phyloP scores from a whole-genome alignment of 2,888 invertebrate genomes.

The Cactoblastis cactorum region DNA sequence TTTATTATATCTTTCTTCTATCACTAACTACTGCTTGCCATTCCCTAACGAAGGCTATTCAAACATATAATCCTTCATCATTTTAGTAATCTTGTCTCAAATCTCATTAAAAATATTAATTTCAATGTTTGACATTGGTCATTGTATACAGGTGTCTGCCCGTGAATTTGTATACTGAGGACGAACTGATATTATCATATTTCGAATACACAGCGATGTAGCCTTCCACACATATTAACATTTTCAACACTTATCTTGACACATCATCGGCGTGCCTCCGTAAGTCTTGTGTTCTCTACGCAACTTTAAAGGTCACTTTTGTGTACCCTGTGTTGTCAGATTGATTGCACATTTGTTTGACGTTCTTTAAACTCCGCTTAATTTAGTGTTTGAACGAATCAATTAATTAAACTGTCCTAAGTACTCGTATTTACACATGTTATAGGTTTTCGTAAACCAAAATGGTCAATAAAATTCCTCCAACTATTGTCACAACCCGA shows the following conservation, averaged over 20 bases:
- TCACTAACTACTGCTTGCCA: no score
- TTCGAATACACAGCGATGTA: slow-evolving; percentile 17
- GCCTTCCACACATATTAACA: slow-evolving; percentile 16
- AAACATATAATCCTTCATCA: no score
- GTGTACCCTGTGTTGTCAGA: slow-evolving; percentile 5
- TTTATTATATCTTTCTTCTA: no score
- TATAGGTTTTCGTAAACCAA: no score
- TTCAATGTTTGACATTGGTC: background rate
- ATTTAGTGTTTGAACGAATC: background rate
- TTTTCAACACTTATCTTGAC: slow-evolving; percentile 12
- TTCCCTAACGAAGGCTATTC: no score
- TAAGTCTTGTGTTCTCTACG: slow-evolving; percentile 11
- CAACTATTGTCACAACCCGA: no score
- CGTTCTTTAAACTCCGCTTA: background rate
- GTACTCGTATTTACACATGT: no score
- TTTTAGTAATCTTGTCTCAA: no score
- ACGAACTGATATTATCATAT: slow-evolving; percentile 15
- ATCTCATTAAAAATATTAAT: no score
- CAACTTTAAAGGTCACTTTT: slow-evolving; percentile 13
- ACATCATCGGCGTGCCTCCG: slow-evolving; percentile 3
- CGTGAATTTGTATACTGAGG: slow-evolving; percentile 24
- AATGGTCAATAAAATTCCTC: no score
- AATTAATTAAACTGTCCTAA: no score
- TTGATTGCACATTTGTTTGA: slow-evolving; percentile 1
- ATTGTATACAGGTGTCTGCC: slow-evolving; percentile 20